A percentile compares a stretch with the other conserved stretches of the same genome.
phyloP scores from a whole-genome alignment of 1,140 invertebrate genomes.

The Neotoxoptera formosana region DNA sequence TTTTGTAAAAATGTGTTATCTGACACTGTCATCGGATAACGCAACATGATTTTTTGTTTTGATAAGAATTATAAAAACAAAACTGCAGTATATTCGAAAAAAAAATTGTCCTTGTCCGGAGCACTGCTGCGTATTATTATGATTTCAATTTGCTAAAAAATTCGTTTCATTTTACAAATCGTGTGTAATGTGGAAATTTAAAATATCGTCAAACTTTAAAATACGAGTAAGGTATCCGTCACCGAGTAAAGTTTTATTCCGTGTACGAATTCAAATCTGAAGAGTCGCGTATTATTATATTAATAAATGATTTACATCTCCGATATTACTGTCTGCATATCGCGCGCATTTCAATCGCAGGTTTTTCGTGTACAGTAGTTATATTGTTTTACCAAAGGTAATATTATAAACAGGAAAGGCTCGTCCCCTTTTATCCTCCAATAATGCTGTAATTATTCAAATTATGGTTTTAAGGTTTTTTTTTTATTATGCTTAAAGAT shows the following conservation, averaged over 20 bases:
- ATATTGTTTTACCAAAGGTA: too few species aligned
- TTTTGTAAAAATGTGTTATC: background rate
- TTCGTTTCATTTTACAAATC: background rate
- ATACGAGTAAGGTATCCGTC: background rate
- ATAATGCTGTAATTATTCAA: too few species aligned
- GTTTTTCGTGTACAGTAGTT: background rate
- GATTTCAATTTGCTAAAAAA: background rate
- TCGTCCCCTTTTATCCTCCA: too few species aligned
- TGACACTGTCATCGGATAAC: background rate
- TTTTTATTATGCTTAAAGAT: too few species aligned
- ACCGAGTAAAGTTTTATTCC: background rate
- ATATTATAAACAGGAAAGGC: too few species aligned
- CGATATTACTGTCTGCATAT: too few species aligned
- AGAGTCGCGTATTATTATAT: background rate
- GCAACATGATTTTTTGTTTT: background rate
- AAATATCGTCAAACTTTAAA: background rate
- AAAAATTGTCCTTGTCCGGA: background rate
- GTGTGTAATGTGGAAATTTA: background rate
- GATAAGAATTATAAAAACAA: background rate
- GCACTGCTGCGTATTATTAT: background rate
- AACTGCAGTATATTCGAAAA: background rate
- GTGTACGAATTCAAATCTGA: background rate
- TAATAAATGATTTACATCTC: too few species aligned
- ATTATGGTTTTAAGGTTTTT: background rate
- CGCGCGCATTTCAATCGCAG: too few species aligned